phyloP scores from a whole-genome alignment of 2,888 invertebrate genomes.

The Escarpia spicata region DNA sequence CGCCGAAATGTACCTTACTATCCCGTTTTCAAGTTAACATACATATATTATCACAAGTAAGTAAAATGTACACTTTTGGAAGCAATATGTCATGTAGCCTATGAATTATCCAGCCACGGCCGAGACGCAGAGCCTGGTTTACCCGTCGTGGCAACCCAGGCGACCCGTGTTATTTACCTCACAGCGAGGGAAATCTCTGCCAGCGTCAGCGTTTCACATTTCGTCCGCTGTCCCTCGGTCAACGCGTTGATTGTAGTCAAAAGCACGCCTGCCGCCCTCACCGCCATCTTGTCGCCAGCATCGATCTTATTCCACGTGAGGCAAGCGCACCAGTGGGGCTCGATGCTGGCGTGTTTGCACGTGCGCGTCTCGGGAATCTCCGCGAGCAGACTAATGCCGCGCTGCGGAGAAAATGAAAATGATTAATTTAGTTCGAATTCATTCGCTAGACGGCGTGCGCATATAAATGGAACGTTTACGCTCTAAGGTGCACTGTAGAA shows the following conservation, averaged over 20 bases:
- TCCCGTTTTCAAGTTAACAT: no score
- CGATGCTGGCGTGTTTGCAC: constrained; percentile 59
- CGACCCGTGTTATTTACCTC: not conserved
- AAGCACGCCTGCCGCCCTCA: constrained; percentile 27
- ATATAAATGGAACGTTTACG: no score
- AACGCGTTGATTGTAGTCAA: constrained; percentile 37
- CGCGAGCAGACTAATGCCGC: constrained; percentile 60
- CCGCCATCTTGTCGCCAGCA: constrained; percentile 58
- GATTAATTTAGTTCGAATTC: not conserved
- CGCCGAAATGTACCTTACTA: no score
- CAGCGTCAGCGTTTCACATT: constrained; percentile 35
- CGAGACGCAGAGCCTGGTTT: no score
- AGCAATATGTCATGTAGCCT: no score
- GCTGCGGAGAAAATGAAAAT: not conserved
- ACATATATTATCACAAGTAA: no score
- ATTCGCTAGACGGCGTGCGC: not conserved
- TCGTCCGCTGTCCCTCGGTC: constrained; percentile 26
- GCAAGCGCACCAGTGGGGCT: constrained; percentile 96
- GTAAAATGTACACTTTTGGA: no score
- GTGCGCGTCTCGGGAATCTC: constrained; percentile 57
- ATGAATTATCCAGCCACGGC: no score
- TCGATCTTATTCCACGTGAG: constrained; percentile 79
- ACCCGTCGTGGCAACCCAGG: not conserved
- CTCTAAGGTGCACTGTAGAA: no score
- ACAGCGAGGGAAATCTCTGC: constrained; percentile 35